Percentiles rank a stretch among this genome's conserved stretches.
Conservation (phyloP, 2,888 invertebrate genomes). For the Tridacna gigas region DNA sequence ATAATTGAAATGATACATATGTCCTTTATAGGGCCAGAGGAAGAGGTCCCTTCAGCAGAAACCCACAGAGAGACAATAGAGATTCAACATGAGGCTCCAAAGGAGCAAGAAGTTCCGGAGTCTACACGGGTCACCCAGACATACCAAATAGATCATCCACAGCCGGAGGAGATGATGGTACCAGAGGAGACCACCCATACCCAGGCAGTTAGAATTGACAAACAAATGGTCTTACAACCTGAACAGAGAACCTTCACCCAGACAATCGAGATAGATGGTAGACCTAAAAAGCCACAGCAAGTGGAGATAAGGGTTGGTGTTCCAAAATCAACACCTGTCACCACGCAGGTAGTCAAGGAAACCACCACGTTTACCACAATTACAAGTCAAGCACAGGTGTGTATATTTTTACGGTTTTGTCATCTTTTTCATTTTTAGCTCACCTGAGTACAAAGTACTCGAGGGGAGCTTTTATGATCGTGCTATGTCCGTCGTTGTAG, state of each 20-base stretch:
- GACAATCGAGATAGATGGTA: constrained; percentile 31
- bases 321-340: constrained; percentile 63
- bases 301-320: constrained; percentile 76
- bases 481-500: too few relatives aligned
- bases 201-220: constrained; percentile 67
- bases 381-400: constrained; percentile 63
- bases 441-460: too few relatives aligned
- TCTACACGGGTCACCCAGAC: constrained; percentile 64
- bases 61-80: constrained; percentile 78
- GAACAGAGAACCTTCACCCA: constrained; percentile 53
- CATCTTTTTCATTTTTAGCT: too few relatives aligned
- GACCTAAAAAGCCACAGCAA: constrained; percentile 58
- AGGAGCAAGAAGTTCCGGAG: constrained; percentile 55
- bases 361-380: constrained; percentile 69
- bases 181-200: constrained; percentile 67
- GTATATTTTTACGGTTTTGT: background rate
- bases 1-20: background rate
- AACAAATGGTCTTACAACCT: constrained; percentile 36
- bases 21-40: constrained; percentile 66
- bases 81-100: constrained; percentile 70
- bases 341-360: constrained; percentile 71
- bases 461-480: too few relatives aligned
- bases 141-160: constrained; percentile 55
- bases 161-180: constrained; percentile 62
- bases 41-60: constrained; percentile 75